Base-by-base conservation (phyloP, 2,113 vertebrate genomes). In the Heloderma charlesbogerti region DNA sequence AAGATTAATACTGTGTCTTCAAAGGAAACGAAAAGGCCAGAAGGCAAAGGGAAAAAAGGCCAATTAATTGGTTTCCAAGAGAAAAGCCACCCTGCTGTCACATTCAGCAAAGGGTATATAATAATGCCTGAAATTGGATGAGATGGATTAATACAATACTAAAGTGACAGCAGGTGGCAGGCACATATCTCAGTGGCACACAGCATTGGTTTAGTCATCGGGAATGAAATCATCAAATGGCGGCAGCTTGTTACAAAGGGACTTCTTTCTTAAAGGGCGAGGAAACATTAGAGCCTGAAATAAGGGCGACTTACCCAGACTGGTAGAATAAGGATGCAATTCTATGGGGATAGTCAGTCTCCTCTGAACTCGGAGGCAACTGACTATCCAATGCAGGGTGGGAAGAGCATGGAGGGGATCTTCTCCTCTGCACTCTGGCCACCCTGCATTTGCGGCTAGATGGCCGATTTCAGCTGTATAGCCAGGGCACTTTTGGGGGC, bases 11-110 rank as follows among this genome's bases (percentile, higher is more conserved):
- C 10, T 80, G 74, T 29, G 54, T 40, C 75, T 80, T 48, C 63
- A 89, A 88, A 83, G 89, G 80, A 91, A 92, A 29, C 18, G 2
- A 75, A 92, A 94, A 92, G 63, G 78, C 87, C 43, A 83, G 89
- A 82, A 91, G 87, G 89, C 82, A n/a, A 90, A 45, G 37, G 45
- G 34, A 29, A 27, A 54, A 71, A 77, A 94, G 91, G 91, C 90
- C 94, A 82, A 93, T 94, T 95, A 95, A 95, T 94, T 96, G 89
- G 90, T 89, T 93, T 94, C 91, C 90, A 74, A 87, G 81, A 90
- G 88, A 78, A 93, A 89, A 93, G 92, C 90, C 90, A 86, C 54
- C 90, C 72, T 80, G 75, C 88, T 95, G 88, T 95, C 92, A 93
- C 90, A 86, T 89, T 90, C 84, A 92, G 86, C 90, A 80, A 91